Conservation (phyloP, 1,140 invertebrate species). For the Rhopalosiphum maidis region DNA sequence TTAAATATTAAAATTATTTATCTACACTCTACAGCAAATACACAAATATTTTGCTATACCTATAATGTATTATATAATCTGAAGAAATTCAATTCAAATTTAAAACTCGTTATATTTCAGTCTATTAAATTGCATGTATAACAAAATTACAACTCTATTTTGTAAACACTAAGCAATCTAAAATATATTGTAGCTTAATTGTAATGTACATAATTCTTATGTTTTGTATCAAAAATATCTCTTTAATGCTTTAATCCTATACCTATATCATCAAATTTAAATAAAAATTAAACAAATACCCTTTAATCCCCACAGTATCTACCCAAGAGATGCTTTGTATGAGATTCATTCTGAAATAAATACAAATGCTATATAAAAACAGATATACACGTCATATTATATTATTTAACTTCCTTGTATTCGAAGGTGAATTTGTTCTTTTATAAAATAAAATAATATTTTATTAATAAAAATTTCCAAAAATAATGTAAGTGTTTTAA, state of each 20-base stretch:
- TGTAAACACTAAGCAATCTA: too few relatives aligned
- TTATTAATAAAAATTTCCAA: neutral
- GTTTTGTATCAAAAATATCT: neutral
- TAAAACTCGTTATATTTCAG: too few relatives aligned
- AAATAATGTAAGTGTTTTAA: too few relatives aligned
- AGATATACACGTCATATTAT: neutral
- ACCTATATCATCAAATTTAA: neutral
- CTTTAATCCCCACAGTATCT: neutral
- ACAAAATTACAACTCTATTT: too few relatives aligned
- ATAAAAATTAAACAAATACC: slow-evolving; percentile 27
- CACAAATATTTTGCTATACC: too few relatives aligned
- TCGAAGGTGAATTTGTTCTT: neutral
- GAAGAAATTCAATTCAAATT: too few relatives aligned
- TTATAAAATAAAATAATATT: neutral
- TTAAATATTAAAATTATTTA: too few relatives aligned
- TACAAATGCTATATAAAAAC: neutral
- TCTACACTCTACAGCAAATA: too few relatives aligned
- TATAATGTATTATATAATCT: too few relatives aligned
- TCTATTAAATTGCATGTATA: too few relatives aligned
- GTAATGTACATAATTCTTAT: neutral
- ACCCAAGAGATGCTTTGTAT: neutral
- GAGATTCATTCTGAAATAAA: neutral
- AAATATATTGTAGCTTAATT: too few relatives aligned
- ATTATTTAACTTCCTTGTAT: neutral
- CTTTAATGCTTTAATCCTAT: slow-evolving; percentile 10